Base-by-base conservation (phyloP, 2,888 invertebrate species). In the Agrochola macilenta region DNA sequence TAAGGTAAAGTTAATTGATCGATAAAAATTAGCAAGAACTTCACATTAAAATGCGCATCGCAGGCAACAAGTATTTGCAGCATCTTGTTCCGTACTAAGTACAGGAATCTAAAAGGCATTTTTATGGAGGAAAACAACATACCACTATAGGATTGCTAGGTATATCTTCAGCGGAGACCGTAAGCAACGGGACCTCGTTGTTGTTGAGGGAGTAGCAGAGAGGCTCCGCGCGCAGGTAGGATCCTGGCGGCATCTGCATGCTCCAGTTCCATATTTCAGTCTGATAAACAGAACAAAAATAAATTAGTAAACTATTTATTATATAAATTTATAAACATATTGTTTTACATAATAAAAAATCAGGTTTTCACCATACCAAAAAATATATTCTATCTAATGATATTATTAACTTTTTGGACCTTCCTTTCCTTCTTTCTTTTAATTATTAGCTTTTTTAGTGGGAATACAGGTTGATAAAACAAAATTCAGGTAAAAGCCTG, bases 141-240 rank as follows among this genome's bases (percentile, higher is more conserved):
- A 97, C 98, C 92, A 96, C 95, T 60, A 97, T 96, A 57, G 97
- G 97, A 91, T 97, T 97, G 26, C 91, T 89, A 12, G 95, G 94
- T 11, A 96, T 94, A 82, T 97, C 97, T 23, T 97, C 97, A 20
- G 97, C 97, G 43, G 98, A 98, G 74, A 99, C 97, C 5, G 99
- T 98, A 39, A 99, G 92, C 69, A 99, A 90, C 52, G 98, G 98
- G 65, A 98, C 97, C 89, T 97, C 97, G 92, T 98, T 98, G 81
- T 97, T 97, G 88, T 98, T 97, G 57, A 98, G 94, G 20, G 98
- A 98, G 85, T 97, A 96, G 92, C 98, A 98, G 60, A 98, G 96
- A 5, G 97, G 97, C 89, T 98, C 98, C 60, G 97, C 97, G 5
- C 97, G 97, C 83, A 97, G 97, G 91, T 97, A 97, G 52, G 98